phyloP scores from a whole-genome alignment of 2,113 vertebrate species.

The Dinomys branickii region DNA sequence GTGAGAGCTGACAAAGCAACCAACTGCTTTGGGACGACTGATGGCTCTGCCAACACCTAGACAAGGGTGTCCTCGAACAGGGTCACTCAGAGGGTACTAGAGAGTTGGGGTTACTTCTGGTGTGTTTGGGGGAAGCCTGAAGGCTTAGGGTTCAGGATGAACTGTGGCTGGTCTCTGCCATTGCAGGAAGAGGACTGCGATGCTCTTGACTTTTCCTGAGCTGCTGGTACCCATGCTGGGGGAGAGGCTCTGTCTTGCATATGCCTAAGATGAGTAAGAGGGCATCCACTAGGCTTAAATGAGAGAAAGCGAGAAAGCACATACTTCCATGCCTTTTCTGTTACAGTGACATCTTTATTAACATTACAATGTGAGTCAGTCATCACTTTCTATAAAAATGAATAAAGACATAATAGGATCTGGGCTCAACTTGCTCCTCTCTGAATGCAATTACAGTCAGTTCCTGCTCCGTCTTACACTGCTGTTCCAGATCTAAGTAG shows the following conservation, averaged over 20 bases:
- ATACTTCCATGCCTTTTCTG: neutral
- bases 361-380: neutral
- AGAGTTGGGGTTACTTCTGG: neutral
- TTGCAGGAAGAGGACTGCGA: neutral
- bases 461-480: neutral
- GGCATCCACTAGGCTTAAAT: neutral
- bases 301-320: neutral
- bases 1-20: constrained; percentile 56
- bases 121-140: neutral
- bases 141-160: neutral
- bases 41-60: neutral
- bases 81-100: neutral
- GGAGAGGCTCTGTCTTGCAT: too few species aligned
- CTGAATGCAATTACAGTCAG: neutral
- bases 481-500: neutral
- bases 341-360: constrained; percentile 33
- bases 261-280: neutral
- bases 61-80: neutral
- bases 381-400: constrained; percentile 23
- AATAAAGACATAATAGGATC: constrained; percentile 11
- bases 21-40: constrained; percentile 43
- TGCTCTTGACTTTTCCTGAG: neutral
- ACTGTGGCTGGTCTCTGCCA: neutral
- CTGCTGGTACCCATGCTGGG: neutral
- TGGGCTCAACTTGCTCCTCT: constrained; percentile 41